A percentile compares a stretch with the other conserved stretches of the same genome.
Evolutionary conservation across 2,888 invertebrate genomes (phyloP).

Genomic region (Ptilodon capucinus): DNA sequence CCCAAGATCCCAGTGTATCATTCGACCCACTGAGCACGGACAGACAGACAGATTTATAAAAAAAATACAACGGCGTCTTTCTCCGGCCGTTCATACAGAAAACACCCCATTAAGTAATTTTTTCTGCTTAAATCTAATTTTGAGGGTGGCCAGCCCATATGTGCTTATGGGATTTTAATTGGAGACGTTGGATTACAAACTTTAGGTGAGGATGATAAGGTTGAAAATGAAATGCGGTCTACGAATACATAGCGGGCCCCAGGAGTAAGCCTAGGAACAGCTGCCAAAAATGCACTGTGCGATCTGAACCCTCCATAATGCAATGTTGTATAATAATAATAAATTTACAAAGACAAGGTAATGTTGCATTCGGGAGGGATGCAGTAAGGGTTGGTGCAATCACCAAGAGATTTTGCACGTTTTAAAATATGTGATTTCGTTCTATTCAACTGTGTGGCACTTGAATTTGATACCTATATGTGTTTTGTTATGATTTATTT

Average conservation of each 20-base stretch:
- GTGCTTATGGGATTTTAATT: constrained; percentile 63
- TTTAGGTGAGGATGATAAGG: constrained; percentile 25
- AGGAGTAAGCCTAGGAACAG: constrained; percentile 54
- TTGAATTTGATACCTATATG: too few species aligned
- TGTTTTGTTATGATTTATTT: too few species aligned
- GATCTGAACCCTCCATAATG: constrained; percentile 66
- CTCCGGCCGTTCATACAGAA: constrained; percentile 68
- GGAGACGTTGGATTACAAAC: constrained; percentile 27
- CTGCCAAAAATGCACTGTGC: constrained; percentile 70
- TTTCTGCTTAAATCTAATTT: constrained; percentile 75
- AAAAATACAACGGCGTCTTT: constrained; percentile 46
- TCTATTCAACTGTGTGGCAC: background rate
- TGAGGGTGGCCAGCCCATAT: constrained; percentile 75
- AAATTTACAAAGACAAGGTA: constrained; percentile 76
- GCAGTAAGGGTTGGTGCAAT: constrained; percentile 65
- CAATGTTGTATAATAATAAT: constrained; percentile 77
- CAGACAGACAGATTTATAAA: constrained; percentile 48
- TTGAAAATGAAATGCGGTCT: constrained; percentile 24
- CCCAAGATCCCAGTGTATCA: constrained; percentile 39
- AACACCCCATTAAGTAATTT: constrained; percentile 80
- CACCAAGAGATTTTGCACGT: constrained; percentile 53
- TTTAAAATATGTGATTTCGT: background rate
- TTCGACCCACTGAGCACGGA: constrained; percentile 38
- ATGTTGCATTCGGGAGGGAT: constrained; percentile 50
- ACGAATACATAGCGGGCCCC: constrained; percentile 34